Percentiles rank a stretch among this genome's conserved stretches.
Evolutionary conservation across 2,888 invertebrate species (phyloP).

Genomic region (Gnatocerus cornutus): DNA sequence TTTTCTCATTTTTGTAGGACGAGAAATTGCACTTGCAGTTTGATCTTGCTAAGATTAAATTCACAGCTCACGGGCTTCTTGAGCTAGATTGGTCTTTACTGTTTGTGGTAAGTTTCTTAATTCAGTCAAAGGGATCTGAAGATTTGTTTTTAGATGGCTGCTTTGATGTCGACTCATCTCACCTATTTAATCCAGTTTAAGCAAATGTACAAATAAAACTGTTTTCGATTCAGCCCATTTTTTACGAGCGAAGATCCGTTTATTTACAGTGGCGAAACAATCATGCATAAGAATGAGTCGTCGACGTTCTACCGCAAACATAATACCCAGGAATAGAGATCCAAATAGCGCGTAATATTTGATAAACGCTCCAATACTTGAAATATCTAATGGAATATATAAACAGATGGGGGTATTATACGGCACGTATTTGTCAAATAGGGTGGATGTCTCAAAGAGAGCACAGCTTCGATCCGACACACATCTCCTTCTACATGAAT

Average conservation of each 20-base stretch:
- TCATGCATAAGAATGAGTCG: conserved; percentile 44
- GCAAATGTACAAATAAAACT: not conserved
- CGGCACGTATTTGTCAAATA: conserved; percentile 64
- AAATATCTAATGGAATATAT: conserved; percentile 64
- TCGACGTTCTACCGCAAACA: conserved; percentile 15
- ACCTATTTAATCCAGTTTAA: conserved; percentile 1
- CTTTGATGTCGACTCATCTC: not conserved
- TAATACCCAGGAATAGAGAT: conserved; percentile 47
- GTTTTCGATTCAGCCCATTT: too few species aligned
- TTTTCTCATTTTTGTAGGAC: too few species aligned
- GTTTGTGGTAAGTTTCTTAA: not conserved
- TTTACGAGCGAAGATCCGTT: conserved; percentile 6
- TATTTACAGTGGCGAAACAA: conserved; percentile 40
- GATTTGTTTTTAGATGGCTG: not conserved
- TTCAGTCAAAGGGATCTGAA: too few species aligned
- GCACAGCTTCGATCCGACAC: conserved; percentile 46
- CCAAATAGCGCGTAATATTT: conserved; percentile 51
- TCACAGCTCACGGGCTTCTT: not conserved
- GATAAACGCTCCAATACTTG: conserved; percentile 54
- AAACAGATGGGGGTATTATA: conserved; percentile 64
- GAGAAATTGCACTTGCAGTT: not conserved
- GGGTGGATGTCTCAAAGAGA: conserved; percentile 59
- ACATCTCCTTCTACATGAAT: conserved; percentile 58
- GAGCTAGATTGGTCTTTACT: not conserved
- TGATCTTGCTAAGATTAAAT: not conserved